A percentile compares a stretch with the other conserved stretches of the same genome.
Evolutionary conservation across 2,888 invertebrate species (phyloP).

Genomic region (Melanostoma scalare): DNA sequence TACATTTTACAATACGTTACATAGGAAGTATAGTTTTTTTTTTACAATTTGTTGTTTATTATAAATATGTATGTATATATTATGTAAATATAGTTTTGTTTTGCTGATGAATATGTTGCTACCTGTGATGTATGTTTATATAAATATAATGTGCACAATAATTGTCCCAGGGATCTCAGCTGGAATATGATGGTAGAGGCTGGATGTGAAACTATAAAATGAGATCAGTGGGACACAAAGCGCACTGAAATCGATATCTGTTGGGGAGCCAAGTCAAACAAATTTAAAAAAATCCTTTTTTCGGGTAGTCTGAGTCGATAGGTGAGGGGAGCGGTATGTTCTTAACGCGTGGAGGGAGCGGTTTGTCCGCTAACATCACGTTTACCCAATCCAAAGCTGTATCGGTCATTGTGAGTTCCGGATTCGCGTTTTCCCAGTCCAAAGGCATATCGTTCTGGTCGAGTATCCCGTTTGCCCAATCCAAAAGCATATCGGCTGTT

Average conservation of each 20-base stretch:
- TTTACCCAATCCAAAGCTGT: constrained; percentile 86
- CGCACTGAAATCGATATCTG: constrained; percentile 59
- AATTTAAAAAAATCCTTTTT: constrained; percentile 53
- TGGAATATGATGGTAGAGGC: constrained; percentile 44
- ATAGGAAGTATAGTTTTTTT: constrained; percentile 36
- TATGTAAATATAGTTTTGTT: constrained; percentile 65
- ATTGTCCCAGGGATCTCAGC: constrained; percentile 58
- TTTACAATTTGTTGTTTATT: constrained; percentile 60
- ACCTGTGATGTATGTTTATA: constrained; percentile 62
- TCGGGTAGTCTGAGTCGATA: constrained; percentile 33
- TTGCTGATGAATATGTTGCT: constrained; percentile 67
- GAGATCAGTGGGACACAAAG: constrained; percentile 57
- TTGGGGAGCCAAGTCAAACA: constrained; percentile 65
- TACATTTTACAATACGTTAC: constrained; percentile 46
- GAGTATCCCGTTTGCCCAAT: constrained; percentile 83
- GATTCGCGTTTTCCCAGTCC: constrained; percentile 85
- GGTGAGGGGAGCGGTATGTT: not conserved
- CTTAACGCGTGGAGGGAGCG: constrained; percentile 50
- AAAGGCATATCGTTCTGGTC: constrained; percentile 85
- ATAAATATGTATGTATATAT: constrained; percentile 47
- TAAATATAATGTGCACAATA: constrained; percentile 33
- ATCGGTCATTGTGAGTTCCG: constrained; percentile 79
- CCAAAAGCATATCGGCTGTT: constrained; percentile 83
- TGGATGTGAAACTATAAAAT: constrained; percentile 12
- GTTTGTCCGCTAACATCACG: constrained; percentile 78